phyloP scores from a whole-genome alignment of 2,113 vertebrate genomes.

The Sardina pilchardus region DNA sequence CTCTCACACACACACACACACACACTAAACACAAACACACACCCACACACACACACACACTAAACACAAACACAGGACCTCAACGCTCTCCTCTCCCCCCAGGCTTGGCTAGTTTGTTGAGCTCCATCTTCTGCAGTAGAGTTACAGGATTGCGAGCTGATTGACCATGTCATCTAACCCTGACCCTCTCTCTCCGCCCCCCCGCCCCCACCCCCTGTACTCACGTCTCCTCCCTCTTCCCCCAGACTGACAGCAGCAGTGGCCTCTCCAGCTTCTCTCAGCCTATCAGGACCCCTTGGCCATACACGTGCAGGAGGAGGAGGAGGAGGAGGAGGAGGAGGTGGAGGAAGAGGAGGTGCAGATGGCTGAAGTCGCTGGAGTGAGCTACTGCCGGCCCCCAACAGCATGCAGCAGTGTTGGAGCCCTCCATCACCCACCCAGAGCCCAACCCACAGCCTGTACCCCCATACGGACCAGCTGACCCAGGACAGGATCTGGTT shows the following conservation, averaged over 20 bases:
- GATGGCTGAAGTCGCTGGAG: background rate
- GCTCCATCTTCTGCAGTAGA: no score
- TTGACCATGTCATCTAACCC: no score
- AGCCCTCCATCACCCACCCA: background rate
- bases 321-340: background rate
- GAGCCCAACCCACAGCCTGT: background rate
- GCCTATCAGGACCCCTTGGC: background rate
- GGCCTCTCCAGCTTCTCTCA: slow-evolving; percentile 5
- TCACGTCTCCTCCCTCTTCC: background rate
- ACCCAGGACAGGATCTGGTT: background rate
- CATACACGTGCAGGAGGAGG: background rate
- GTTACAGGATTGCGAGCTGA: no score
- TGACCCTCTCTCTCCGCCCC: background rate
- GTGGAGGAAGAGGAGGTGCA: background rate
- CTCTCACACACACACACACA: background rate
- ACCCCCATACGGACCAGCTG: background rate
- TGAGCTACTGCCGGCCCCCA: background rate
- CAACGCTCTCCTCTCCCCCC: no score
- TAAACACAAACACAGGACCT: background rate
- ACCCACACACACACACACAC: background rate
- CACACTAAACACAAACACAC: background rate
- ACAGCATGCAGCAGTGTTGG: background rate
- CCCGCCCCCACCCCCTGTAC: background rate
- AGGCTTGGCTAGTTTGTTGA: no score
- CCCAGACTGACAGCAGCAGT: slow-evolving; percentile 7